Conservation (phyloP, 92 coral and sea anemone genomes). For the Isaurus tuberculatus region DNA sequence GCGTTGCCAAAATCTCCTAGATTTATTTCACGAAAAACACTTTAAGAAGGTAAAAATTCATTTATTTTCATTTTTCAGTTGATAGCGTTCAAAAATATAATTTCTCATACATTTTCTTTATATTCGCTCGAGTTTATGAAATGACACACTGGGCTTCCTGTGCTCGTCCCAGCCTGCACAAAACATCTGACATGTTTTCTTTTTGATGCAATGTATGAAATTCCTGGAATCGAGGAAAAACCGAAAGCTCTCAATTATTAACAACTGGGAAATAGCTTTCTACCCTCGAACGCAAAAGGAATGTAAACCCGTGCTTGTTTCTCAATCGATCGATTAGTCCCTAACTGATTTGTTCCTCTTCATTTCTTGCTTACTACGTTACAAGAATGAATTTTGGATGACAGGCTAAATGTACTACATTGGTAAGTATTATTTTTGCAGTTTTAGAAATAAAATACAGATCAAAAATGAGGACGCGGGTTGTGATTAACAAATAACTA, state of each 20-base stretch:
- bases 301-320: not conserved
- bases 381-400: not conserved
- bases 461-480: not conserved
- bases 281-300: too few relatives aligned
- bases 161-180: slow-evolving; percentile 15
- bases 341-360: not conserved
- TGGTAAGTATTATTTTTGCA: not conserved
- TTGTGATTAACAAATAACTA: not conserved
- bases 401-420: not conserved
- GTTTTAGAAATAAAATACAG: not conserved
- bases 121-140: too few relatives aligned
- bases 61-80: too few relatives aligned
- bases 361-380: not conserved
- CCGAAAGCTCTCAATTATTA: too few relatives aligned
- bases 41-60: too few relatives aligned
- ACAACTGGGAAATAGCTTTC: too few relatives aligned
- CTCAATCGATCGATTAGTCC: not conserved
- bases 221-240: not conserved
- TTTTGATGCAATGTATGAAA: too few relatives aligned
- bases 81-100: too few relatives aligned
- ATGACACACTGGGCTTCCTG: not conserved
- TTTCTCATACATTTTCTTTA: too few relatives aligned
- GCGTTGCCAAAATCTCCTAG: too few relatives aligned
- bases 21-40: too few relatives aligned
- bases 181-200: too few relatives aligned